Conservation (phyloP, 2,113 vertebrate genomes). For the Antigone vipio region DNA sequence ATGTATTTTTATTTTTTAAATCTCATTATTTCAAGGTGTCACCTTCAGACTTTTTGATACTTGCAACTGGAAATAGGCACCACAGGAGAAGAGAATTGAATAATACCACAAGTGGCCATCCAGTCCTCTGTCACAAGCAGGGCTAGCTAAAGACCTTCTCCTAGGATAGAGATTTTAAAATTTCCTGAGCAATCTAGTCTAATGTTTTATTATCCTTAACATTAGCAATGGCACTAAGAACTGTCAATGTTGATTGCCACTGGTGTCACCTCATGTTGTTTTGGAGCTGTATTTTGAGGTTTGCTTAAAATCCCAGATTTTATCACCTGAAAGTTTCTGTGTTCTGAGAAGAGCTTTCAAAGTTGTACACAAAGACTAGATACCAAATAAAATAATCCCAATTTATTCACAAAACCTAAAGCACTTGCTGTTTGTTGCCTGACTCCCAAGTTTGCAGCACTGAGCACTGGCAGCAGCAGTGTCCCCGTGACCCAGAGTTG, state of each 20-base stretch:
- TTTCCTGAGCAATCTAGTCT: background rate
- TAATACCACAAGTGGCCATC: background rate
- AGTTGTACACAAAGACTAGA: background rate
- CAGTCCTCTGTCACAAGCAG: background rate
- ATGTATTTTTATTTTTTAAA: background rate
- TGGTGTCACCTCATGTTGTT: background rate
- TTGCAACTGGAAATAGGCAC: background rate
- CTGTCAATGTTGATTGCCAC: background rate
- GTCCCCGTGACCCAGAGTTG: background rate
- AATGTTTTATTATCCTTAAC: background rate
- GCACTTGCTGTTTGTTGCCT: background rate
- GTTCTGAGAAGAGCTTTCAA: background rate
- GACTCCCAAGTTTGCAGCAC: background rate
- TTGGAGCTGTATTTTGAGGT: background rate
- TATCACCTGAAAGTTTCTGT: background rate
- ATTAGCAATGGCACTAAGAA: background rate
- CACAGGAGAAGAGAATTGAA: background rate
- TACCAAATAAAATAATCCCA: background rate
- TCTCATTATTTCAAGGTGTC: background rate
- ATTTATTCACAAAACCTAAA: background rate
- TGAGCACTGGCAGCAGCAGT: background rate
- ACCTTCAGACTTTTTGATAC: background rate
- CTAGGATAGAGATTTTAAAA: background rate
- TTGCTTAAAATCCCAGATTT: background rate
- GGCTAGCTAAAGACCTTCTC: background rate